These are phyloP conservation scores for Otis tarda DNA, from an alignment of 2,113 vertebrate species.

Conservation along the genomic window DNA sequence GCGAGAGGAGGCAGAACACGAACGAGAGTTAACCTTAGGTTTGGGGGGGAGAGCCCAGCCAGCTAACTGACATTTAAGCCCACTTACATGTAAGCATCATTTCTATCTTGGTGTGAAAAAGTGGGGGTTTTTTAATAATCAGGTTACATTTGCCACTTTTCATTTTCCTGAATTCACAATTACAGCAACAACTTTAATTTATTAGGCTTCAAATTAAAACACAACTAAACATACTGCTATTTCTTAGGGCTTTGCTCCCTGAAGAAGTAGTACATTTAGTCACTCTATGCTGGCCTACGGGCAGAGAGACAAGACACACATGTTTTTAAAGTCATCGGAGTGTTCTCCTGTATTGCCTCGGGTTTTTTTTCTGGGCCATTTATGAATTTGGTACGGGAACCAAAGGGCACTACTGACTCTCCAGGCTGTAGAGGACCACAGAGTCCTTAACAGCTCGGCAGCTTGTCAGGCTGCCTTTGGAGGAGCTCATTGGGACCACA, in stretches of 20 bases:
- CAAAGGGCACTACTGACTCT: neutral
- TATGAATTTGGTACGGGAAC: neutral
- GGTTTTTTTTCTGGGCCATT: neutral
- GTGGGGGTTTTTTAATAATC: neutral
- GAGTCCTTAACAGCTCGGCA: neutral
- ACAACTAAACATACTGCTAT: neutral
- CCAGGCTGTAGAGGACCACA: neutral
- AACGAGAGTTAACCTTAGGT: neutral
- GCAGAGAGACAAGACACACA: neutral
- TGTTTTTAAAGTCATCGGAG: neutral
- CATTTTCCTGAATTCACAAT: neutral
- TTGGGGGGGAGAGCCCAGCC: neutral
- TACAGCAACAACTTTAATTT: neutral
- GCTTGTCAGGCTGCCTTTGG: neutral
- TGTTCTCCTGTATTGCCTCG: neutral
- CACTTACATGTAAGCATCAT: neutral
- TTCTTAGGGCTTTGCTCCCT: fast-evolving
- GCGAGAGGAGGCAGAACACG: neutral
- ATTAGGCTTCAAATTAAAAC: neutral
- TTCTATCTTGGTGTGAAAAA: neutral
- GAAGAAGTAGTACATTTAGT: neutral
- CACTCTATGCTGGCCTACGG: neutral
- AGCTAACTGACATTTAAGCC: neutral
- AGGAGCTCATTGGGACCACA: neutral
- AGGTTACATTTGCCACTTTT: neutral